Base-by-base conservation (phyloP, 1,140 invertebrate genomes). In the Idris sp. region DNA sequence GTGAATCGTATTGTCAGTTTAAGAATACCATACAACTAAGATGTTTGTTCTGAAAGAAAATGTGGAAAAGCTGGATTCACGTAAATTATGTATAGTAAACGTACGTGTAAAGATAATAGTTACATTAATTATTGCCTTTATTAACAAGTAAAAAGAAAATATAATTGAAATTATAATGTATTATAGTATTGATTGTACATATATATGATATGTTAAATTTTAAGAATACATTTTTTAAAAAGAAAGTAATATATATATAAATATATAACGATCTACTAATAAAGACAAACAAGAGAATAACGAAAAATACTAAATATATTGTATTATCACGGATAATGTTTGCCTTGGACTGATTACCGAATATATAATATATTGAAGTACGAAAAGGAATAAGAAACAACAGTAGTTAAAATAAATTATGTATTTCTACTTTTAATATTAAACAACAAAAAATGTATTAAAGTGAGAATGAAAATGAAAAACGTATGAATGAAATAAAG, bases 401-500 rank as follows among this genome's bases (percentile, higher is more conserved):
- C 72, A 82, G 68, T 81, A 85, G 80, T 73, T 75, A 82, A 74
- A 81, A 85, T 82, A 81, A 83, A 82, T 74, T 84, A 81, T 84
- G 84, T 87, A 86, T 87, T 87, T 87, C 81, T 87, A 87, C 84
- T 87, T 87, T 86, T 85, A 87, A 85, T 86, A 86, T 83, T 83
- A 78, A 74, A 79, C n/a, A n/a, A n/a, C n/a, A 81, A 41, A 49
- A 30, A 26, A 56, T 68, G 33, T 38, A 40, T 67, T 38, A 81
- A 58, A 62, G 59, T 74, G 56, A 76, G 61, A 79, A 81, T 82
- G 59, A 2, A 15, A 61, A n/a, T n/a, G n/a, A n/a, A n/a, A n/a
- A n/a, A n/a, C n/a, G 9, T 26, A 18, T 2, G 59, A 2, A 48
- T 43, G 59, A 78, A 64, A 51, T 33, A 80, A 83, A 56, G 79